Conservation (phyloP, 2,888 invertebrate species). For the Tortricodes alternella region DNA sequence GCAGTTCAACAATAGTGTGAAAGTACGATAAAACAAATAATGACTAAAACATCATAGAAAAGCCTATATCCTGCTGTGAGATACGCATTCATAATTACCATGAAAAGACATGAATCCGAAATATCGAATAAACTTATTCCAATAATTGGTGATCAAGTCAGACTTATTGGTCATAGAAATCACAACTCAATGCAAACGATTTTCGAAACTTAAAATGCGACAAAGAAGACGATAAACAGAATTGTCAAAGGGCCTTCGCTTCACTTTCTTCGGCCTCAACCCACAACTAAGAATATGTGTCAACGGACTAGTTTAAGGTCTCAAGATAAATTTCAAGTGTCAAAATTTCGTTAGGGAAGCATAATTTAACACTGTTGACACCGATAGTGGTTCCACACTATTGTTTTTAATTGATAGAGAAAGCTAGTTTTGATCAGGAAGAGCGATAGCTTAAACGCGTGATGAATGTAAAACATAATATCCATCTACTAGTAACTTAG, state of each 20-base stretch:
- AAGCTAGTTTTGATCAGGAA: constrained; percentile 9
- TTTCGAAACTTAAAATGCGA: constrained; percentile 51
- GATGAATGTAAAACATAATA: not conserved
- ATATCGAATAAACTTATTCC: constrained; percentile 41
- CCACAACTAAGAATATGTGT: constrained; percentile 40
- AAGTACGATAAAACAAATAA: constrained; percentile 27
- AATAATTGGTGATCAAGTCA: constrained; percentile 45
- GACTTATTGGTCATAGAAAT: constrained; percentile 45
- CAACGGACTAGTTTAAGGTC: constrained; percentile 41
- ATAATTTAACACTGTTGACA: constrained; percentile 22
- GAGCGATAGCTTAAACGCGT: not conserved
- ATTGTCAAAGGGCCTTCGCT: constrained; percentile 45
- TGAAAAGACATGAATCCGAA: constrained; percentile 26
- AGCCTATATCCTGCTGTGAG: constrained; percentile 13
- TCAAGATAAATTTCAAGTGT: constrained; percentile 45
- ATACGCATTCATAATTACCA: constrained; percentile 14
- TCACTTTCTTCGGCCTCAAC: constrained; percentile 56
- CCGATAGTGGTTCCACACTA: constrained; percentile 8
- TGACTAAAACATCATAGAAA: not conserved
- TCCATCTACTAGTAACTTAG: not conserved
- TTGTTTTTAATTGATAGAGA: constrained; percentile 31
- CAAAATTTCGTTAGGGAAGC: constrained; percentile 41
- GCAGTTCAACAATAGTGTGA: constrained; percentile 21
- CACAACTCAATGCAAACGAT: constrained; percentile 58
- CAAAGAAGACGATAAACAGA: constrained; percentile 54